Evolutionary conservation across 1,140 invertebrate genomes (phyloP).

Genomic region (Bursaphelenchus mucronatus): DNA sequence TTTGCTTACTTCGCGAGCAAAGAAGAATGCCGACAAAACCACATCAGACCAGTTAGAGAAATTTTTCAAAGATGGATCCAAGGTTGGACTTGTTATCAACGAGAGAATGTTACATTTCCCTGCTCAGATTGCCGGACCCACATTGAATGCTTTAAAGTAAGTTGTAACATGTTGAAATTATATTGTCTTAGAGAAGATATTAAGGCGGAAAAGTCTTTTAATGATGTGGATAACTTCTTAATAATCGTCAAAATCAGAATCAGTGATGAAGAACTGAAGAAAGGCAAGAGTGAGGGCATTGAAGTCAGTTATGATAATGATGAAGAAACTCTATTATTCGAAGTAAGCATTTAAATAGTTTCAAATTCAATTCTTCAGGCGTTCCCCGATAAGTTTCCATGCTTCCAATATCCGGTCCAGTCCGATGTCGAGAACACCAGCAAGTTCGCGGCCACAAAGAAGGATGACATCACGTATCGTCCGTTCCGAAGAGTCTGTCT

Average conservation of each 20-base stretch:
- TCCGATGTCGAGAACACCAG: slow-evolving; percentile 40
- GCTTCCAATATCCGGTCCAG: slow-evolving; percentile 45
- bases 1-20: slow-evolving; percentile 36
- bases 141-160: slow-evolving; percentile 32
- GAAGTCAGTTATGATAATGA: slow-evolving; percentile 43
- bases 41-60: slow-evolving; percentile 29
- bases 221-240: slow-evolving; percentile 22
- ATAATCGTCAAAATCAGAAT: slow-evolving; percentile 41
- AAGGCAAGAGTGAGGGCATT: slow-evolving; percentile 41
- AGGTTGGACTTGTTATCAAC: slow-evolving; percentile 36
- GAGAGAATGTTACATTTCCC: slow-evolving; percentile 49
- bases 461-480: slow-evolving; percentile 30
- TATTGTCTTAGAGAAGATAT: slow-evolving; percentile 30
- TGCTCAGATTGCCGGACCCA: slow-evolving; percentile 45
- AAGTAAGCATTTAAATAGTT: slow-evolving; percentile 23
- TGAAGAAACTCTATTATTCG: slow-evolving; percentile 42
- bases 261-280: slow-evolving; percentile 13
- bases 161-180: slow-evolving; percentile 5
- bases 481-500: slow-evolving; percentile 43
- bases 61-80: slow-evolving; percentile 15
- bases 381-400: slow-evolving; percentile 9
- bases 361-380: not conserved
- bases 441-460: slow-evolving; percentile 36
- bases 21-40: slow-evolving; percentile 28
- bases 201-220: slow-evolving; percentile 24